phyloP scores from a whole-genome alignment of 2,797 vertebrate genomes.

The Alcedo quadribrachys region DNA sequence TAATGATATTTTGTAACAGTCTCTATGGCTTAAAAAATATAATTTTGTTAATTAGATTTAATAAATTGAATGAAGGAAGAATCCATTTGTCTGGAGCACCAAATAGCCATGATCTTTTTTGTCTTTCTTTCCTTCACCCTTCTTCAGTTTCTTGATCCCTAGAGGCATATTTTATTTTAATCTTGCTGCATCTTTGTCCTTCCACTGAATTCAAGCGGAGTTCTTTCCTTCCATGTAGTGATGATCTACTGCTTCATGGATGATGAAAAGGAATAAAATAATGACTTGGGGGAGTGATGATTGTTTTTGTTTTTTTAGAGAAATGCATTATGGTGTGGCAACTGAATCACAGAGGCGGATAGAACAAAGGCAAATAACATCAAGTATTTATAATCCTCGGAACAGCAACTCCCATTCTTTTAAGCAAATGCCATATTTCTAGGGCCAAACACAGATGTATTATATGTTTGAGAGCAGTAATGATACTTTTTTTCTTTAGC shows the following conservation, averaged over 20 bases:
- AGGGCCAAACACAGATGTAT: neutral
- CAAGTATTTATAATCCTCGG: neutral
- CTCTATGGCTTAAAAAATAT: neutral
- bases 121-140: neutral
- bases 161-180: neutral
- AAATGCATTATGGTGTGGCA: neutral
- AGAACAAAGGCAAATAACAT: neutral
- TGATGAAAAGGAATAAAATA: neutral
- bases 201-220: neutral
- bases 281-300: neutral
- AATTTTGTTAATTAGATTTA: slow-evolving; percentile 21
- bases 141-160: neutral
- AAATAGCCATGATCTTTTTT: neutral
- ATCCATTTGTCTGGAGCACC: neutral
- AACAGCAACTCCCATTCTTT: neutral
- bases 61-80: slow-evolving; percentile 10
- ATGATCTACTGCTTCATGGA: neutral
- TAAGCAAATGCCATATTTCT: neutral
- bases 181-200: neutral
- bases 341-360: neutral
- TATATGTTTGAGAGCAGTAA: neutral
- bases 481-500: neutral
- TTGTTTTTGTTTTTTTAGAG: neutral
- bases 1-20: neutral
- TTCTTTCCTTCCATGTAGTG: neutral